A percentile compares a stretch with the other conserved stretches of the same genome.
phyloP scores from a whole-genome alignment of 2,888 invertebrate species.

The Scaptomyza flava region DNA sequence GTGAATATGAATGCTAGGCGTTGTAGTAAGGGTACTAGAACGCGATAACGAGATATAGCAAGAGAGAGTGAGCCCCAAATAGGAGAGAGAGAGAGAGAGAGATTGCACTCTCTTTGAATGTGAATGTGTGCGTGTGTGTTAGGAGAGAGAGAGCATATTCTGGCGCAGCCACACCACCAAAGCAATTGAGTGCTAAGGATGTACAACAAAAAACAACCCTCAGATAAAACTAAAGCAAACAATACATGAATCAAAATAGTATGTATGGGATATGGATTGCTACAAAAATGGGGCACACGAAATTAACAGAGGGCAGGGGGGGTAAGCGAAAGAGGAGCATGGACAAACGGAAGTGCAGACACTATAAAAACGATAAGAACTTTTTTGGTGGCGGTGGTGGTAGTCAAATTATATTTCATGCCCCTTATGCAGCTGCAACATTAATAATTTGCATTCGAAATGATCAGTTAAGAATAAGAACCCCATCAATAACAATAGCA shows the following conservation, averaged over 20 bases:
- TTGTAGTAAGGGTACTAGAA: conserved; percentile 55
- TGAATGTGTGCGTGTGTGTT: conserved; percentile 3
- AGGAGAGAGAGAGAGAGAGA: conserved; percentile 8
- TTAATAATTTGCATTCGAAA: conserved; percentile 40
- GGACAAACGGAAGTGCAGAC: conserved; percentile 26
- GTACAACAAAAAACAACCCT: conserved; percentile 74
- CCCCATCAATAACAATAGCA: not conserved
- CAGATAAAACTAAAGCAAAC: conserved; percentile 46
- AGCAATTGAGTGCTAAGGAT: conserved; percentile 47
- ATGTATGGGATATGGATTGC: conserved; percentile 77
- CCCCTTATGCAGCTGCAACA: not conserved
- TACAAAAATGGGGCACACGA: conserved; percentile 75
- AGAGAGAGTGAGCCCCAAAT: conserved; percentile 23
- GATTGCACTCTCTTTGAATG: conserved; percentile 13
- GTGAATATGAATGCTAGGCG: conserved; percentile 45
- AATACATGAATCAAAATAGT: conserved; percentile 69
- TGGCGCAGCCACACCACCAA: conserved; percentile 42
- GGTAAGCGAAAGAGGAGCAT: not conserved
- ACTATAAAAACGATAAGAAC: conserved; percentile 15
- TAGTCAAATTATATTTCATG: conserved; percentile 3
- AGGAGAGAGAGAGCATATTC: conserved; percentile 37
- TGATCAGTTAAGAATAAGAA: conserved; percentile 4
- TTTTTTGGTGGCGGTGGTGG: conserved; percentile 10
- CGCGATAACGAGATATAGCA: conserved; percentile 49
- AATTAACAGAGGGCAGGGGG: conserved; percentile 23